Base-by-base conservation (phyloP, 2,797 vertebrate genomes). In the Carduelis carduelis region DNA sequence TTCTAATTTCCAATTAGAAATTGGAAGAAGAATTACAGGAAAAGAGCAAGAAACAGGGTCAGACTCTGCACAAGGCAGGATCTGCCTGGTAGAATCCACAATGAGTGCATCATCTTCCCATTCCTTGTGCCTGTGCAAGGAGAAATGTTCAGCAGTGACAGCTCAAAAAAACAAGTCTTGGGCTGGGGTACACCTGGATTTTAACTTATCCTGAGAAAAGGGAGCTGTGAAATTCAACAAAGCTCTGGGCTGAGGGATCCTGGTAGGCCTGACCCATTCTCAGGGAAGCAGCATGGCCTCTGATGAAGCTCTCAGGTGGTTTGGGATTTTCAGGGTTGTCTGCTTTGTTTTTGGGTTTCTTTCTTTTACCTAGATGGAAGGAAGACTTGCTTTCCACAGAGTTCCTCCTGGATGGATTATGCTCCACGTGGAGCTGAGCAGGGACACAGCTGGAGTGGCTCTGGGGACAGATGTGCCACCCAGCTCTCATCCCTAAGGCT, bases 301-400 rank as follows among this genome's bases (percentile, higher is more conserved):
- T 49, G 57, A 34, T 19, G 18, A 57, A 81, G 9, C 12, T 35
- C 47, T 46, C 35, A 28, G 17, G 12, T 41, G 8, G 4, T 37
- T 65, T 83, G 27, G 4, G 17, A 4, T 5, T 66, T 77, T 11
- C 0, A 0, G 3, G 1, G 2, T 4, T 66, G 18, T 10, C 46
- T 3, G 12, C 12, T 66, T 57, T 41, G 24, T 10, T 16, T 55
- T 17, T 3, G 4, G 7, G 11, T 56, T 30, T 21, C 39, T 8
- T 23, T 2, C 6, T 41, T 26, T 11, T 12, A n/a, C 6, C 5
- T 39, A 32, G 27, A 28, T 17, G 26, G 35, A 82, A 76, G 14
- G 28, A 55, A 59, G 37, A 2, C 2, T 16, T 34, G 3, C 2
- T 70, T 93, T 65, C 37, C 53, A 63, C 7, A 35, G 37, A 49